A percentile compares a stretch with the other conserved stretches of the same genome.
Conservation (phyloP, 2,113 vertebrate species). For the Fulica atra region DNA sequence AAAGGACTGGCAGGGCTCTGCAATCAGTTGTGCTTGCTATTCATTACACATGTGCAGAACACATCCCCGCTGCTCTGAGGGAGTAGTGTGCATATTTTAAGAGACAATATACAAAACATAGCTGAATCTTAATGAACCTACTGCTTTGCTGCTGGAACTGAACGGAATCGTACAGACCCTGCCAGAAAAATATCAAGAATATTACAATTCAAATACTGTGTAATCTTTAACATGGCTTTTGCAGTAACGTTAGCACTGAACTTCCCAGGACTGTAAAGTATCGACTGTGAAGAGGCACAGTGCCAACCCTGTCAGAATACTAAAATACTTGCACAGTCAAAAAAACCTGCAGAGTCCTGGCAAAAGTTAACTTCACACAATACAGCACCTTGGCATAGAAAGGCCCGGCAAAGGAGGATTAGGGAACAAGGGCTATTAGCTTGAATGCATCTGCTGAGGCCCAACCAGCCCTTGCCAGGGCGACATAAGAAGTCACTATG, state of each 20-base stretch:
- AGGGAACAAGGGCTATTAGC: background rate
- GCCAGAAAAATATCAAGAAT: background rate
- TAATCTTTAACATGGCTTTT: background rate
- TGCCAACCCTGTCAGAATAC: background rate
- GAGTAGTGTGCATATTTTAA: slow-evolving; percentile 1
- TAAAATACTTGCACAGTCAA: background rate
- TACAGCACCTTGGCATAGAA: background rate
- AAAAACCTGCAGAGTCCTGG: background rate
- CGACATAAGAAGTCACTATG: background rate
- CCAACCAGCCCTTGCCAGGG: background rate
- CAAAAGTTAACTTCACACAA: background rate
- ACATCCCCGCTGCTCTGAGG: background rate
- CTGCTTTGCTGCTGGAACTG: slow-evolving; percentile 4
- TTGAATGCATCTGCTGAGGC: background rate
- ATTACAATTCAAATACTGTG: too few species aligned
- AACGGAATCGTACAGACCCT: background rate
- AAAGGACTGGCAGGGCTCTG: background rate
- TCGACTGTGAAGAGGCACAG: background rate
- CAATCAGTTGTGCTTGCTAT: background rate
- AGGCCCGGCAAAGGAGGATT: background rate
- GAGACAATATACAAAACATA: slow-evolving; percentile 40
- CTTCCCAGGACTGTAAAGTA: background rate
- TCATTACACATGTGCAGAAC: slow-evolving; percentile 34
- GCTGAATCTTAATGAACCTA: slow-evolving; percentile 35
- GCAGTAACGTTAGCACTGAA: background rate